Base-by-base conservation (phyloP, 1,140 invertebrate species). In the Conus ventricosus region DNA sequence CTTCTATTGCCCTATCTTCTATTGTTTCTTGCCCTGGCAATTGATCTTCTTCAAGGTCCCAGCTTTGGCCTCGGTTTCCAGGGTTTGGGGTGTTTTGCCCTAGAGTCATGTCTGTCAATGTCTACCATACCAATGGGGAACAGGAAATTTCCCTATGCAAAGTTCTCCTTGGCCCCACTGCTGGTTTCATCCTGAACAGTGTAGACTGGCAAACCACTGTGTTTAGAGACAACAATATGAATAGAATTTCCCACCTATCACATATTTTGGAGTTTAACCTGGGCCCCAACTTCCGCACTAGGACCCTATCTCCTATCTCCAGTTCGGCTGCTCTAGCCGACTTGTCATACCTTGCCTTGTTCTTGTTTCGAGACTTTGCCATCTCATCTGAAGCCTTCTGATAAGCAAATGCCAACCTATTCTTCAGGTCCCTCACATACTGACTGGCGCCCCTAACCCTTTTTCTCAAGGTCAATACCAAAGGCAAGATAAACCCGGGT, bases 401-500 rank as follows among this genome's bases (percentile, higher is more conserved):
- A 67, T 86, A 86, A 17, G 85, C 63, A 13, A 20, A 20, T 17
- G 63, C 7, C 20, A 67, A 23, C 20, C 60, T 67, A 67, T 23
- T 13, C 20, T 67, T 67, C 13, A 67, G 60, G 20, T 67, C 60
- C 20, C 11, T 67, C 11, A 4, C 20, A 23, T 67, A 67, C 13
- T 67, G 4, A 13, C 13, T 15, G 60, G 60, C 4, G 60, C 0
- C 60, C 13, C 60, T 23, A 15, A 23, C 20, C 20, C 4, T 67
- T 67, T 4, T 13, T 15, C 13, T 23, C 60, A 67, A 67, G 60
- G 20, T 67, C 60, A n/a, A 89, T n/a, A 53, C 85, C 80, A 75
- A 89, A 89, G 25, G 86, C 85, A 1, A 90, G 17, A 84, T 91
- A 89, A 83, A 91, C 60, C 6, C n/a, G n/a, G 90, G 82, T 39